Evolutionary conservation across 2,113 vertebrate genomes (phyloP), one percentile per base, ranked within the genome.

Genomic region (Xiphophorus couchianus): DNA sequence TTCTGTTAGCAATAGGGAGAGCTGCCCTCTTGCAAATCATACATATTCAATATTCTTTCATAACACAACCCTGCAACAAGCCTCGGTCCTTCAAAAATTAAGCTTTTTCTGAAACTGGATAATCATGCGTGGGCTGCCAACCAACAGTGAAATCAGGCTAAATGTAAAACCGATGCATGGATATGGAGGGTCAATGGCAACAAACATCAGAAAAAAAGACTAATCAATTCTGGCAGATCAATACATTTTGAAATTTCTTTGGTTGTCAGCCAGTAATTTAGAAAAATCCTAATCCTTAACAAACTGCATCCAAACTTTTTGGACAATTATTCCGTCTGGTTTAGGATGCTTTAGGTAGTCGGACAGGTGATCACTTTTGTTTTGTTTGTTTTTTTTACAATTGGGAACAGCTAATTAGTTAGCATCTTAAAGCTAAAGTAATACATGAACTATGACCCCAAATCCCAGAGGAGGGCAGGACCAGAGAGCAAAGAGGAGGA

Each of bases 31-130:
- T 84, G 84, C 72, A 72, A 60, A 89, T 87, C 88, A 90, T 86
- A 76, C 86, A 90, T 90, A 91, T 88, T 90, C 84, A 88, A 85
- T 88, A 82, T 88, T 86, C 82, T 78, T 85, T 86, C 73, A 76
- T 71, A 87, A 84, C 64, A 72, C 44, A 61, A 75, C 62, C 37
- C 63, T n/a, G 44, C 13, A 13, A 30, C 27, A 22, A 54, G 70
- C 69, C 42, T 28, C 31, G 33, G 19, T 37, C 54, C 48, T 29
- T 51, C 19, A 9, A 54, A 86, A 76, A 76, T 66, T 28, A 79
- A 74, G 66, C 67, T 42, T 35, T 69, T 58, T 19, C 62, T 62
- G 69, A 83, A 84, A 79, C 42, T 67, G 83, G 51, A 69, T 78
- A 76, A 80, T 75, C 48, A 76, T 68, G 76, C 79, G 73, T 75